Percentiles rank a stretch among this genome's conserved stretches.
These are phyloP conservation scores for Neolamprologus brichardi DNA, from an alignment of 2,113 vertebrate genomes.

Conservation along the genomic window DNA sequence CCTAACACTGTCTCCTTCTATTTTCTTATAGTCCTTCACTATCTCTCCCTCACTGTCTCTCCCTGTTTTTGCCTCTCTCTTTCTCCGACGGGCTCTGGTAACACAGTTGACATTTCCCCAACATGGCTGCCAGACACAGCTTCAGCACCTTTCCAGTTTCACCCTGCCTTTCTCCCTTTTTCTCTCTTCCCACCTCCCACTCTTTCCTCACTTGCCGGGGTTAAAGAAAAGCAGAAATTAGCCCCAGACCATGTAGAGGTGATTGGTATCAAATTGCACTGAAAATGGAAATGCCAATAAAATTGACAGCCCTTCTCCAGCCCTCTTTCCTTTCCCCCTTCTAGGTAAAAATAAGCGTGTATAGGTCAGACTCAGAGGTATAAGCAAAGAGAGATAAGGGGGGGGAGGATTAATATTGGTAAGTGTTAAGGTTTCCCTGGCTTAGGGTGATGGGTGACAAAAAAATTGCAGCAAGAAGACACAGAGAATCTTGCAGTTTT, in stretches of 20 bases:
- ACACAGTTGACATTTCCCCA: conserved; percentile 54
- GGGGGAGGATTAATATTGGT: not conserved
- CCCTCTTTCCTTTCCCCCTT: not conserved
- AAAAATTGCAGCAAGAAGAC: not conserved
- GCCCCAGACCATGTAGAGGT: conserved; percentile 78
- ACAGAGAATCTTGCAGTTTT: not conserved
- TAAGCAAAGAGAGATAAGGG: conserved; percentile 37
- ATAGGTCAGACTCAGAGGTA: conserved; percentile 71
- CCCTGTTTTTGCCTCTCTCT: not conserved
- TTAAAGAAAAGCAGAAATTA: conserved; percentile 67
- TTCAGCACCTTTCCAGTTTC: conserved; percentile 45
- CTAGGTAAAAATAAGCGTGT: conserved; percentile 59
- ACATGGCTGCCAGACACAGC: conserved; percentile 56
- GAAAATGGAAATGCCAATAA: conserved; percentile 84
- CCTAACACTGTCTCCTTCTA: not conserved
- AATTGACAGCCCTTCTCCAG: conserved; percentile 74
- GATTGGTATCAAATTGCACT: conserved; percentile 81
- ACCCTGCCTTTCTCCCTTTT: not conserved
- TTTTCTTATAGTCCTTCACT: not conserved
- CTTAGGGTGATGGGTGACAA: not conserved
- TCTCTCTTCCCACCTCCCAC: not conserved
- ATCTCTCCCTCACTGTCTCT: not conserved
- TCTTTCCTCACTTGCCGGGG: conserved; percentile 23
- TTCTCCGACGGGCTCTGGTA: conserved; percentile 10
- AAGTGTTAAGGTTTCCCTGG: not conserved